A percentile compares a stretch with the other conserved stretches of the same genome.
Conservation (phyloP, 2,888 invertebrate genomes). For the Geotrupes spiniger region DNA sequence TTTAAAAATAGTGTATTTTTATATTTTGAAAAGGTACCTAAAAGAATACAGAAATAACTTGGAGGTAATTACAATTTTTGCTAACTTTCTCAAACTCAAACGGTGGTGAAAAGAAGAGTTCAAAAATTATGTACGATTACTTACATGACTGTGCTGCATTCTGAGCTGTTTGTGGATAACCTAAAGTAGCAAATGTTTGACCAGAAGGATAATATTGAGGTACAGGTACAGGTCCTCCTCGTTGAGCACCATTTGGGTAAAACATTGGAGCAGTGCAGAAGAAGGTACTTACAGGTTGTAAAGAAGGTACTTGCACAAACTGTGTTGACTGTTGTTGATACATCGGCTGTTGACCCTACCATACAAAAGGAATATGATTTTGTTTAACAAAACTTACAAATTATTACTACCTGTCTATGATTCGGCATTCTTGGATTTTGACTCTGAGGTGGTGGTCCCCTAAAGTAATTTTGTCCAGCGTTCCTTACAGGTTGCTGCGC, state of each 20-base stretch:
- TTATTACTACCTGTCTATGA: conserved; percentile 43
- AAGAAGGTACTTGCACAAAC: conserved; percentile 24
- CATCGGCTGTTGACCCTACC: conserved; percentile 25
- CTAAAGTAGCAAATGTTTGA: too few relatives aligned
- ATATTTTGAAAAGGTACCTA: too few relatives aligned
- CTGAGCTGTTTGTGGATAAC: too few relatives aligned
- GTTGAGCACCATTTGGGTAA: conserved; percentile 13
- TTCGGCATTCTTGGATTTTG: conserved; percentile 43
- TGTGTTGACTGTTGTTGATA: conserved; percentile 26
- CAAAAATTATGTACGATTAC: too few relatives aligned
- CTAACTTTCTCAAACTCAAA: too few relatives aligned
- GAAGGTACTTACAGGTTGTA: too few relatives aligned
- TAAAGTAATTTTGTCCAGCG: conserved; percentile 26
- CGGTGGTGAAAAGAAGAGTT: too few relatives aligned
- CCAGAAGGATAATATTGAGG: conserved; percentile 7
- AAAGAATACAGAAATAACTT: too few relatives aligned
- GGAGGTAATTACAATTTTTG: too few relatives aligned
- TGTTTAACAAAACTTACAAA: too few relatives aligned
- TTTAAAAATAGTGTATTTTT: too few relatives aligned
- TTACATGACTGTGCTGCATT: conserved; percentile 16
- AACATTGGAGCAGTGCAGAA: conserved; percentile 16
- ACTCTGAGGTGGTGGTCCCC: conserved; percentile 35
- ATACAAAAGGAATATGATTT: background rate
- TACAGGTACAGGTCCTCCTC: conserved; percentile 11
- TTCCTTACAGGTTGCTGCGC: conserved; percentile 23